Conservation (phyloP, 2,113 vertebrate genomes). For the Myotis yumanensis region DNA sequence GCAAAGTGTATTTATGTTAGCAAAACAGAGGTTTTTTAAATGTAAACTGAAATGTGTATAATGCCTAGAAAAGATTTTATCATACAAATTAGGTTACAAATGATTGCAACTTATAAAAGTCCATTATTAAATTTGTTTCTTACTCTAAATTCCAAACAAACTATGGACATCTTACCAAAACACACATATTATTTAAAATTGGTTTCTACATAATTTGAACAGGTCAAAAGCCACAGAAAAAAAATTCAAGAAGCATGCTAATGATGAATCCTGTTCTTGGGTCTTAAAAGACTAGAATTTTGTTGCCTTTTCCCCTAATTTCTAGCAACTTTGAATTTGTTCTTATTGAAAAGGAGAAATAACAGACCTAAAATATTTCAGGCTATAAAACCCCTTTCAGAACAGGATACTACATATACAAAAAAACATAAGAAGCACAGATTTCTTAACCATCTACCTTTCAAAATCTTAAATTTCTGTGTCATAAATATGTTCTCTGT, state of each 20-base stretch:
- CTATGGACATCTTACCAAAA: neutral
- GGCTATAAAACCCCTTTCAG: slow-evolving; percentile 16
- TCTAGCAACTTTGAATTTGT: slow-evolving; percentile 21
- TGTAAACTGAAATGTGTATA: neutral
- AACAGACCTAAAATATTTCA: neutral
- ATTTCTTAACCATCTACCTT: slow-evolving; percentile 8
- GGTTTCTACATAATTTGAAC: neutral
- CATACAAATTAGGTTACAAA: slow-evolving; percentile 41
- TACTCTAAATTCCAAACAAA: slow-evolving; percentile 28
- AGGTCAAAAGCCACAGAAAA: slow-evolving; percentile 9
- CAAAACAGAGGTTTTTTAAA: neutral
- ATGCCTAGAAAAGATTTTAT: slow-evolving; percentile 15
- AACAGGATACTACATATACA: neutral
- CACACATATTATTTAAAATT: slow-evolving; percentile 21
- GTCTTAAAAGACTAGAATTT: slow-evolving; percentile 20
- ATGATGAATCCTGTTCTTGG: neutral
- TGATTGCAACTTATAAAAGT: neutral
- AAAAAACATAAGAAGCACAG: neutral
- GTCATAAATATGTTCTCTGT: neutral
- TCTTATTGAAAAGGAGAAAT: slow-evolving; percentile 42
- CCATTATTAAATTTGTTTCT: neutral
- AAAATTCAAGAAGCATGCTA: neutral
- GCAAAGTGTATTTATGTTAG: neutral
- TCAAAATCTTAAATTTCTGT: slow-evolving; percentile 39
- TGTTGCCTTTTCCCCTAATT: slow-evolving; percentile 23